Conservation (phyloP, 2,797 vertebrate genomes). For the Acanthornis magna region DNA sequence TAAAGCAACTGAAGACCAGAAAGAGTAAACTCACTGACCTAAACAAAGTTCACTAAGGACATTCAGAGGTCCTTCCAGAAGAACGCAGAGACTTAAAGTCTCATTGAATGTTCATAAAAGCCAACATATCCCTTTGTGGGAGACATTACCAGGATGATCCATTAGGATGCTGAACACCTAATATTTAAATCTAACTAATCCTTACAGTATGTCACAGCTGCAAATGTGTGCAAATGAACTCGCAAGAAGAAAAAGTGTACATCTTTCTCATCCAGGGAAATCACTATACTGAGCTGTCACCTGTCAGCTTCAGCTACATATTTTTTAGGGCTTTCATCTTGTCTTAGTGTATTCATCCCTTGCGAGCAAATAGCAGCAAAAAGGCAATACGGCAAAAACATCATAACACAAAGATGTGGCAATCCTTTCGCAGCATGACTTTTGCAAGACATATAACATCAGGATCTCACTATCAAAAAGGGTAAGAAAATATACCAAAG, state of each 20-base stretch:
- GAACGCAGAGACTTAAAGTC: not conserved
- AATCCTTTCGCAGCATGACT: not conserved
- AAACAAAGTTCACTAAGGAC: not conserved
- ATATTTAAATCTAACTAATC: not conserved
- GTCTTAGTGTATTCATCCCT: not conserved
- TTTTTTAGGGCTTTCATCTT: not conserved
- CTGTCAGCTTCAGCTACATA: not conserved
- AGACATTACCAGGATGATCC: not conserved
- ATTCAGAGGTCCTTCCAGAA: not conserved
- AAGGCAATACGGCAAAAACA: not conserved
- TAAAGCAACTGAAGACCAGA: not conserved
- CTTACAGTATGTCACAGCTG: not conserved
- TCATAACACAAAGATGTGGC: not conserved
- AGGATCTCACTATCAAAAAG: not conserved
- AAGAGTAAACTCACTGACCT: not conserved
- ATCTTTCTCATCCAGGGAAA: not conserved
- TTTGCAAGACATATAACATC: not conserved
- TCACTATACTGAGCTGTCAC: not conserved
- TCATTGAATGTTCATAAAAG: not conserved
- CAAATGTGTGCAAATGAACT: not conserved
- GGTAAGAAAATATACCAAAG: not conserved
- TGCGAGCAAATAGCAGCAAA: not conserved
- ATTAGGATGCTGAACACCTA: not conserved
- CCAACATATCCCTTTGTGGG: accelerated
- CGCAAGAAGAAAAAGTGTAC: not conserved